A percentile compares a stretch with the other conserved stretches of the same genome.
Evolutionary conservation across 2,797 vertebrate species (phyloP).

Genomic region (Loriculus beryllinus): DNA sequence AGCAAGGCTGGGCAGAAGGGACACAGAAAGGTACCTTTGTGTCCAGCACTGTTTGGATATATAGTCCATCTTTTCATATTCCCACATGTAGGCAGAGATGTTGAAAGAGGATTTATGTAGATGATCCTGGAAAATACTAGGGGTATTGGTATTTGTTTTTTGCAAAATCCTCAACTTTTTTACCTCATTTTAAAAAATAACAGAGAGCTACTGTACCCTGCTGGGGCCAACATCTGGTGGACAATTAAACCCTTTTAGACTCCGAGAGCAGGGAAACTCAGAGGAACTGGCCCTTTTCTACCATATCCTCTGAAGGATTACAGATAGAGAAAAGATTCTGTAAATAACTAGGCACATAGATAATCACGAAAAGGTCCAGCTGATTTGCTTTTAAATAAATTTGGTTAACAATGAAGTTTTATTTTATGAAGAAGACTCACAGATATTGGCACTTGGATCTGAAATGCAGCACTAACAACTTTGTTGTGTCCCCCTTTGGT

Average conservation of each 20-base stretch:
- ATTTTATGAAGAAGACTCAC: slow-evolving; percentile 9
- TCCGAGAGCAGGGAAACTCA: not conserved
- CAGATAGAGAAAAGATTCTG: slow-evolving; percentile 49
- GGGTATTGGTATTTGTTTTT: slow-evolving; percentile 5
- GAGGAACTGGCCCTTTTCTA: slow-evolving; percentile 52
- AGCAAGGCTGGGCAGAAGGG: not conserved
- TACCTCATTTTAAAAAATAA: not conserved
- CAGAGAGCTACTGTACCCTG: slow-evolving; percentile 52
- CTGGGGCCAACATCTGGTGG: slow-evolving; percentile 57
- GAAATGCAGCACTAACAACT: not conserved
- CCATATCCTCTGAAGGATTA: slow-evolving; percentile 47
- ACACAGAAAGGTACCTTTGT: not conserved
- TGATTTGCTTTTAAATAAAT: slow-evolving; percentile 52
- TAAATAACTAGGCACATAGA: slow-evolving; percentile 7
- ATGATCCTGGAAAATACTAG: slow-evolving; percentile 20
- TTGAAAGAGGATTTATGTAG: not conserved
- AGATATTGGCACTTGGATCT: not conserved
- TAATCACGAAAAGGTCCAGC: not conserved
- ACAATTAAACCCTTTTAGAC: slow-evolving; percentile 63
- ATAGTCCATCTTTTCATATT: not conserved
- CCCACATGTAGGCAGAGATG: not conserved
- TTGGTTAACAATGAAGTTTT: slow-evolving; percentile 43
- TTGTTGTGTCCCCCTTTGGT: not conserved
- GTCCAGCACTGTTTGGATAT: not conserved
- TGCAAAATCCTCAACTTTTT: not conserved